Base-by-base conservation (phyloP, 2,113 vertebrate genomes). In the Lampris megalopsis region DNA sequence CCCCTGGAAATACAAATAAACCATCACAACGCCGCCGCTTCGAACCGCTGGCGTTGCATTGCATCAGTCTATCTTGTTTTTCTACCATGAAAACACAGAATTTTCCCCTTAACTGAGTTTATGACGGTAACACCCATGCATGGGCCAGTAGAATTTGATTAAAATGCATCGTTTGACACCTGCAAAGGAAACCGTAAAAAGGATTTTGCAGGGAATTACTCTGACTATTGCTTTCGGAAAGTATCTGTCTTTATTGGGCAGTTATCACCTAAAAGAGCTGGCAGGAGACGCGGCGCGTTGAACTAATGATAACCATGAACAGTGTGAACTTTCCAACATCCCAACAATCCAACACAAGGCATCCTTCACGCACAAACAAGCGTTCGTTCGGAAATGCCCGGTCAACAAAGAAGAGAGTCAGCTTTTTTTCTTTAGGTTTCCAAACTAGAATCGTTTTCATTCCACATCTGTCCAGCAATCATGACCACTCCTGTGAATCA, bases 251-350 rank as follows among this genome's bases (percentile, higher is more conserved):
- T 92, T 91, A 92, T 86, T 74, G 68, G 86, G 83, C 82, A 91
- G 91, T 92, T 93, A 92, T 93, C 89, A 88, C 89, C 81, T 89
- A 65, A 75, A 88, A 75, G 76, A 82, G 86, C 82, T 86, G 80
- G 89, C 86, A 74, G 69, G 73, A 75, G 79, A 75, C 49, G 77
- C 64, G 57, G 80, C 70, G 70, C 70, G 79, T 80, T 37, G 42
- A 77, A 86, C 79, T 92, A 91, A 91, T 86, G 82, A 89, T 88
- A 82, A 85, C 77, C 66, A 80, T 91, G 91, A 89, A 90, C 83
- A 76, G 86, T 83, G 86, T 91, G 86, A 88, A 88, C 75, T 86
- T 89, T 90, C 79, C 78, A 79, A 75, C 77, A 81, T 77, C 71
- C 43, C 71, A 70, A 76, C 52, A 40, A 63, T 65, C 37, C 66